Percentiles rank a stretch among this genome's conserved stretches.
These are phyloP conservation scores for Aphaenogaster ashmeadi DNA, from an alignment of 1,140 invertebrate species.

Conservation along the genomic window DNA sequence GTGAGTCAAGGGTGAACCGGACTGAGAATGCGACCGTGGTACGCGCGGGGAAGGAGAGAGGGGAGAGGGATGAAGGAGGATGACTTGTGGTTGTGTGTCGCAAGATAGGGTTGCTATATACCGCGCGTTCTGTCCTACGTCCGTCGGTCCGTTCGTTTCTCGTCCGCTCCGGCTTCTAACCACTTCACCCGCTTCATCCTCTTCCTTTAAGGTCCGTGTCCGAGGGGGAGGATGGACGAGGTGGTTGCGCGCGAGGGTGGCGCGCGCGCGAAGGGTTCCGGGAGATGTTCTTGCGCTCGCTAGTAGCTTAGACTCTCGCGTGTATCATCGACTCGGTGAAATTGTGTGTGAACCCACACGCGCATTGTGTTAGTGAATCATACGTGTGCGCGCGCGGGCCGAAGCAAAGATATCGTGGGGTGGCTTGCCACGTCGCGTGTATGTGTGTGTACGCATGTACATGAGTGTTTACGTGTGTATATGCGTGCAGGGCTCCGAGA, in stretches of 20 bases:
- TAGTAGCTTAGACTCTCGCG: conserved; percentile 66
- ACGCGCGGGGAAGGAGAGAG: conserved; percentile 55
- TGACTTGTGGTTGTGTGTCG: conserved; percentile 86
- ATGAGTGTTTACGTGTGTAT: conserved; percentile 53
- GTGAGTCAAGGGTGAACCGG: conserved; percentile 76
- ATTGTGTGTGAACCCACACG: conserved; percentile 79
- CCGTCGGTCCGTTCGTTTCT: conserved; percentile 78
- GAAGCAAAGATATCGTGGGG: conserved; percentile 49
- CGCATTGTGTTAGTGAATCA: conserved; percentile 68
- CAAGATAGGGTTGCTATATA: conserved; percentile 83
- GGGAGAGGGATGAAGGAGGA: conserved; percentile 62
- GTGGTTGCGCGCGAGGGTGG: conserved; percentile 74
- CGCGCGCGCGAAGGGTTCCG: conserved; percentile 67
- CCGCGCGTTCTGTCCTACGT: conserved; percentile 76
- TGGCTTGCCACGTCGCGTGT: conserved; percentile 47
- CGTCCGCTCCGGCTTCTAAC: conserved; percentile 76
- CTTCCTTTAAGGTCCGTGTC: conserved; percentile 83
- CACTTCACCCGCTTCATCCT: conserved; percentile 73
- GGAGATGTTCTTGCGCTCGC: conserved; percentile 84
- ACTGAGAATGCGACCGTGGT: conserved; percentile 74
- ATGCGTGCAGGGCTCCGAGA: conserved; percentile 48
- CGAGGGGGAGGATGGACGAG: conserved; percentile 75
- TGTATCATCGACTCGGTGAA: conserved; percentile 67
- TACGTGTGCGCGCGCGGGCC: conserved; percentile 50
- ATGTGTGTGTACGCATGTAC: conserved; percentile 40